A percentile compares a stretch with the other conserved stretches of the same genome.
phyloP scores from a whole-genome alignment of 1,140 invertebrate species.

The Trinorchestia longiramus region DNA sequence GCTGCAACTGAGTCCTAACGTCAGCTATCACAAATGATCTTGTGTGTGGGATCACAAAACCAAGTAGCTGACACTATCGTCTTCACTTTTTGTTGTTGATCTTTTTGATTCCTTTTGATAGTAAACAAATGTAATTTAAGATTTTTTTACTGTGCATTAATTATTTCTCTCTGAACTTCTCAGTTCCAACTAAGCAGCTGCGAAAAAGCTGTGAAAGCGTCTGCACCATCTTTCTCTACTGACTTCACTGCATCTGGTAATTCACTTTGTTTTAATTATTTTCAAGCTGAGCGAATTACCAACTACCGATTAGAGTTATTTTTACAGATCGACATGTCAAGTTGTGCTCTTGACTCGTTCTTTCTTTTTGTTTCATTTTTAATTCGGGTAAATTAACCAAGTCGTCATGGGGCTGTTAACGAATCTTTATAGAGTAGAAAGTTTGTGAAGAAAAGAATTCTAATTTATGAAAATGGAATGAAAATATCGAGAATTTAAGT shows the following conservation, averaged over 20 bases:
- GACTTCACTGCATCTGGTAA: neutral
- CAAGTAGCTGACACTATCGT: no score
- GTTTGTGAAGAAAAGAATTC: neutral
- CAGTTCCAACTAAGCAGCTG: neutral
- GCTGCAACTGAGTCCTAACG: no score
- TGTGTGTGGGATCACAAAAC: neutral
- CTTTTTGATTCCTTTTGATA: neutral
- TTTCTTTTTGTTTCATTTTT: no score
- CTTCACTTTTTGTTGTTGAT: neutral
- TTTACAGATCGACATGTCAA: no score
- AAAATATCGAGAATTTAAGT: neutral
- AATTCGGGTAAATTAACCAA: no score
- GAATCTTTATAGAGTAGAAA: neutral
- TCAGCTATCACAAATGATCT: neutral
- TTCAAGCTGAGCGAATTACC: no score
- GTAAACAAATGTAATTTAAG: neutral
- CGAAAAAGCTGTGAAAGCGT: neutral
- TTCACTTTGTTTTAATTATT: neutral
- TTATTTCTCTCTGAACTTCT: neutral
- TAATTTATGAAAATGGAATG: neutral
- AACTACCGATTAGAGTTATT: no score
- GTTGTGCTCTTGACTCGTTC: no score
- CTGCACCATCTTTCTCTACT: neutral
- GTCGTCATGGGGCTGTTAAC: neutral
- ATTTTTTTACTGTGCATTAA: neutral